phyloP scores from a whole-genome alignment of 2,797 vertebrate genomes.

The Arnoldichthys spilopterus region DNA sequence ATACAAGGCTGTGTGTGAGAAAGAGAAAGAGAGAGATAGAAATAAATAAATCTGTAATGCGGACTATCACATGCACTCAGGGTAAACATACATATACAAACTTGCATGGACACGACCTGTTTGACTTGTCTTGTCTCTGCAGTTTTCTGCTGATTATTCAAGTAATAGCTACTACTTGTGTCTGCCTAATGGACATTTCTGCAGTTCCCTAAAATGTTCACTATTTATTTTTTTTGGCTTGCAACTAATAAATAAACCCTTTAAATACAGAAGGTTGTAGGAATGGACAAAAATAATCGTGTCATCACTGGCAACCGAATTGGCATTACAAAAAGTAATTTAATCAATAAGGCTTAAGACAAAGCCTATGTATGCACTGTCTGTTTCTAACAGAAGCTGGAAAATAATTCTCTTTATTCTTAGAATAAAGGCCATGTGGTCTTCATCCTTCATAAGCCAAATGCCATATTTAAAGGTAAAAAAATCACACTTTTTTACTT shows the following conservation, averaged over 20 bases:
- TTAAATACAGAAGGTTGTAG: background rate
- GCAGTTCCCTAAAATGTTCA: slow-evolving; percentile 1
- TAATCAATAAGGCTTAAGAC: slow-evolving; percentile 19
- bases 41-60: too few species aligned
- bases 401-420: too few species aligned
- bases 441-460: too few species aligned
- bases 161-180: background rate
- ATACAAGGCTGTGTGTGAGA: too few species aligned
- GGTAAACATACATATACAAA: too few species aligned
- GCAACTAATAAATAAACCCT: background rate
- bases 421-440: too few species aligned
- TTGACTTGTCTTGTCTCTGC: background rate
- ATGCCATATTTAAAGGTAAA: too few species aligned
- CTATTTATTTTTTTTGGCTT: background rate
- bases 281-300: background rate
- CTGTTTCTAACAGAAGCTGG: too few species aligned
- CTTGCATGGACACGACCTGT: background rate
- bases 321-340: slow-evolving; percentile 10
- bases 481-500: too few species aligned
- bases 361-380: background rate
- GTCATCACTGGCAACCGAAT: background rate
- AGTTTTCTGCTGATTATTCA: background rate
- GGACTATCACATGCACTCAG: background rate
- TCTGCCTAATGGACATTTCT: background rate
- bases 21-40: too few species aligned